Base-by-base conservation (phyloP, 53 echinoderm and acorn worm species). In the Apostichopus leukothele region DNA sequence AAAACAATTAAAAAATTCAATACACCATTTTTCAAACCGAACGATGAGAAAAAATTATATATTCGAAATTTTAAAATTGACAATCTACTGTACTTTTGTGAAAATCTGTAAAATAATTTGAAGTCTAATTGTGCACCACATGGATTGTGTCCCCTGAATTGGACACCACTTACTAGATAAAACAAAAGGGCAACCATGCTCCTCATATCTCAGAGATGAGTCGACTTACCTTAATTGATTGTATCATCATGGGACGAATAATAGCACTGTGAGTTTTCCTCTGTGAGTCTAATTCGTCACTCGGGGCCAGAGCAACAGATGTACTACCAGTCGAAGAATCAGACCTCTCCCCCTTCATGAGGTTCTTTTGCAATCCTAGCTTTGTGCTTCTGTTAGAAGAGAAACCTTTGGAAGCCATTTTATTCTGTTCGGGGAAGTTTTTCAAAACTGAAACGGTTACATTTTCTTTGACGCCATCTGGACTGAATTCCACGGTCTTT, bases 401-500 rank as follows among this genome's bases (percentile, higher is more conserved):
- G 39, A 84, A 67, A 10, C 55, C 67, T 11, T 8, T 25, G 14
- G 22, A 50, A 26, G 14, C 19, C 18, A 53, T 87, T 74, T n/a
- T 13, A 7, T 87, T 19, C 3, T 87, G 51, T 71, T 73, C 75
- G 1, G 75, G n/a, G 9, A 21, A 74, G 7, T 54, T 87, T 25
- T 83, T 53, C 52, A 87, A 10, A 73, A 54, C 75, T 4, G 87
- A 87, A 9, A 87, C 75, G 5, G 75, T 14, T 4, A 75, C 75
- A 7, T 51, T 87, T 75, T 87, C 87, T 52, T n/a, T 87, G 53
- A 87, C 1, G 7, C 87, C 87, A 16, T 74, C 75, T 19, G 75
- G 60, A 26, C 87, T 50, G 16, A 87, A 87, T 14, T 87, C 87
- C 8, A 87, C 75, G 2, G 87, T 87, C 87, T 87, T 87, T 11